Conservation (phyloP, 2,797 vertebrate species). For the Lutjanus argentimaculatus region DNA sequence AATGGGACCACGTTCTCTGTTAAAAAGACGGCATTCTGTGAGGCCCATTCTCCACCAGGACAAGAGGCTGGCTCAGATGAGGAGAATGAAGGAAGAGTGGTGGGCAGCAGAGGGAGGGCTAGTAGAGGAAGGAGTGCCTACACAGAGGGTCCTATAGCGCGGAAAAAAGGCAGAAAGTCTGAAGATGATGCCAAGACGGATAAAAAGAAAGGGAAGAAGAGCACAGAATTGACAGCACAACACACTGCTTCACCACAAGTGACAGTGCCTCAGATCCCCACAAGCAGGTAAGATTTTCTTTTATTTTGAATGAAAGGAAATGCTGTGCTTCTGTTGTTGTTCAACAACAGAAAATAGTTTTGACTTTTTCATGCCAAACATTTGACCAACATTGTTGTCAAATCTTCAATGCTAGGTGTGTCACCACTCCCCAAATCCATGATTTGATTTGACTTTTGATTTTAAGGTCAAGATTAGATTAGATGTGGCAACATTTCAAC, state of each 20-base stretch:
- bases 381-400: neutral
- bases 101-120: slow-evolving; percentile 87
- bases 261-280: slow-evolving; percentile 92
- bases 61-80: slow-evolving; percentile 80
- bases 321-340: neutral
- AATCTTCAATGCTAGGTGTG: neutral
- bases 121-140: slow-evolving; percentile 84
- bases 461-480: too few species aligned
- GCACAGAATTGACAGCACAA: slow-evolving; percentile 72
- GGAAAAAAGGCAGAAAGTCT: slow-evolving; percentile 88
- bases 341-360: neutral
- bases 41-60: slow-evolving; percentile 91
- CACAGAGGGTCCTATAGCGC: slow-evolving; percentile 77
- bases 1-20: slow-evolving; percentile 96
- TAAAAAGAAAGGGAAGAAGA: slow-evolving; percentile 94
- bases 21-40: slow-evolving; percentile 97
- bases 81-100: slow-evolving; percentile 82
- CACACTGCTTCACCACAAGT: slow-evolving; percentile 68
- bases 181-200: slow-evolving; percentile 83
- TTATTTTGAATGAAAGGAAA: neutral
- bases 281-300: slow-evolving; percentile 90
- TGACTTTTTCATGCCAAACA: neutral
- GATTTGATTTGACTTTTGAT: too few species aligned
- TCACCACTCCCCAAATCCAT: too few species aligned
- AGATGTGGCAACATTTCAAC: too few species aligned